phyloP scores from a whole-genome alignment of 2,797 vertebrate genomes.

The Acanthopagrus latus region DNA sequence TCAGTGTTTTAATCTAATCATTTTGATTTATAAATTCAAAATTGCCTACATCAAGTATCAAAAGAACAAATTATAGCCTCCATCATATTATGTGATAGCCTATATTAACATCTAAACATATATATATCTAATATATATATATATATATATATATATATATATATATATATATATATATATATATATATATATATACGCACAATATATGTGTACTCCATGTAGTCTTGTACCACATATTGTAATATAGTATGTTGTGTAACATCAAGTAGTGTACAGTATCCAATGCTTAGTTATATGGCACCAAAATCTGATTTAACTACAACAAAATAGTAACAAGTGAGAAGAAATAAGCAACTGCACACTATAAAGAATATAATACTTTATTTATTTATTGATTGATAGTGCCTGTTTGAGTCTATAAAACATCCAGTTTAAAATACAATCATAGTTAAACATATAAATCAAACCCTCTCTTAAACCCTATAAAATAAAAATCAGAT shows the following conservation, averaged over 20 bases:
- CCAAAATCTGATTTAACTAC: background rate
- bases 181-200: no score
- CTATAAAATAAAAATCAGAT: conserved; percentile 67
- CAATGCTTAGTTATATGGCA: background rate
- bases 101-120: background rate
- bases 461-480: conserved; percentile 58
- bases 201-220: no score
- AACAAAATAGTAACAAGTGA: background rate
- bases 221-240: background rate
- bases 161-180: no score
- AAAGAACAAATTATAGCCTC: background rate
- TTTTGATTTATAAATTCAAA: no score
- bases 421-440: conserved; percentile 76
- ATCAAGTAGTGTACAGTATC: background rate
- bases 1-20: no score
- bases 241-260: background rate
- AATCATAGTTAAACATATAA: conserved; percentile 68
- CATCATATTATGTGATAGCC: no score
- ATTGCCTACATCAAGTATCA: no score
- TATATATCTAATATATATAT: no score
- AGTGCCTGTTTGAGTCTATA: conserved; percentile 61
- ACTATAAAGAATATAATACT: conserved; percentile 29
- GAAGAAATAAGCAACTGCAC: background rate
- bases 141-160: no score
- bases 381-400: conserved; percentile 74